Conservation (phyloP, 2,113 vertebrate genomes). For the Rhinolophus sinicus region DNA sequence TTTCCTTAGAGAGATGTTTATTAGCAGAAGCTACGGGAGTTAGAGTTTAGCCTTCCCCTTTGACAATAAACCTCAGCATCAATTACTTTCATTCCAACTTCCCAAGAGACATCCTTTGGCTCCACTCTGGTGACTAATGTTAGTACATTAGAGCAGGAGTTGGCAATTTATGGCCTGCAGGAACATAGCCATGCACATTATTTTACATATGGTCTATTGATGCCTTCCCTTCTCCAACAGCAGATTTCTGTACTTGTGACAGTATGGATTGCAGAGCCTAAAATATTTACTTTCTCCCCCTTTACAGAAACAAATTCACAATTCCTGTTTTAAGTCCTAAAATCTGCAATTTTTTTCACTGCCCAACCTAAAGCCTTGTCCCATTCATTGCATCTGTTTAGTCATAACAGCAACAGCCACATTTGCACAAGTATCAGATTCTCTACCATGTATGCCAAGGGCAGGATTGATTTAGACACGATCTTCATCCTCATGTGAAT, state of each 20-base stretch:
- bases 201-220: neutral
- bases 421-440: neutral
- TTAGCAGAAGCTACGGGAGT: neutral
- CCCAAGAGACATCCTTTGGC: neutral
- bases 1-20: neutral
- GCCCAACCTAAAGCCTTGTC: neutral
- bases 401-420: neutral
- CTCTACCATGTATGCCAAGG: neutral
- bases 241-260: neutral
- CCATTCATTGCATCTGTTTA: neutral
- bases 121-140: neutral
- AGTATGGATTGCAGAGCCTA: neutral
- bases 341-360: slow-evolving; percentile 42
- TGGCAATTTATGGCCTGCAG: neutral
- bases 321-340: slow-evolving; percentile 13
- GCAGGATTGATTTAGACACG: slow-evolving; percentile 29
- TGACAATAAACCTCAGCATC: neutral
- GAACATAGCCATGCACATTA: neutral
- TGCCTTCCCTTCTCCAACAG: neutral
- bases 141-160: neutral
- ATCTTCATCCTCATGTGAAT: neutral
- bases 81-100: neutral
- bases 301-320: slow-evolving; percentile 14
- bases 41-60: neutral
- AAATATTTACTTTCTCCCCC: neutral